Conservation (phyloP, 1,140 invertebrate genomes). For the Microplitis demolitor region DNA sequence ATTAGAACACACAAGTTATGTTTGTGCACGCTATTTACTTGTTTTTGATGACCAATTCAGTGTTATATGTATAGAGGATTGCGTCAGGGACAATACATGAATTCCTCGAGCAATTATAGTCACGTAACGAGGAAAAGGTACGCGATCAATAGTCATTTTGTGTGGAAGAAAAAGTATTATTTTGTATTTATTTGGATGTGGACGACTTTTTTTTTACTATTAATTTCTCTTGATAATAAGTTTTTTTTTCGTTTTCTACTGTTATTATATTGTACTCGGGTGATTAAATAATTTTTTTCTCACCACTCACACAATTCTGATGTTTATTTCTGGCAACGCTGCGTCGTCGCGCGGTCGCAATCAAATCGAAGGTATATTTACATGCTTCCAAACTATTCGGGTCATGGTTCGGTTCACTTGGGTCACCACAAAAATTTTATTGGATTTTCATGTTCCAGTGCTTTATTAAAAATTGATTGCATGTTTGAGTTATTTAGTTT, state of each 20-base stretch:
- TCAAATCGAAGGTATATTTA: slow-evolving; percentile 22
- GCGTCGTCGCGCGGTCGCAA: slow-evolving; percentile 4
- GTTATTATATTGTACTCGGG: not conserved
- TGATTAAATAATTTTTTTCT: not conserved
- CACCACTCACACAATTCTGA: not conserved
- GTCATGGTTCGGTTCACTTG: slow-evolving; percentile 13
- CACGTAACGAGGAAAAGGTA: not conserved
- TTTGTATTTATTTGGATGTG: not conserved
- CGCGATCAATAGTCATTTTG: slow-evolving; percentile 2
- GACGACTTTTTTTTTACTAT: not conserved
- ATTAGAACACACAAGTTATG: not conserved
- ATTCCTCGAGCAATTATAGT: slow-evolving; percentile 15
- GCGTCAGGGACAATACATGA: slow-evolving; percentile 12
- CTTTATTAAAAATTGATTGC: slow-evolving; percentile 6
- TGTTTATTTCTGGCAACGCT: slow-evolving; percentile 14
- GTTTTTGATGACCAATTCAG: slow-evolving; percentile 8
- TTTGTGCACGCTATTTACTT: slow-evolving; percentile 16
- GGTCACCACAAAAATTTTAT: slow-evolving; percentile 3
- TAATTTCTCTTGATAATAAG: not conserved
- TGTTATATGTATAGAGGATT: not conserved
- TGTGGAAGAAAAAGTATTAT: slow-evolving; percentile 1
- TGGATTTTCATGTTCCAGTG: not conserved
- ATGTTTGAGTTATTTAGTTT: not conserved
- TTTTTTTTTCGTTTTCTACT: slow-evolving; percentile 3
- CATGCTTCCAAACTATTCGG: slow-evolving; percentile 14